A percentile compares a stretch with the other conserved stretches of the same genome.
phyloP scores from a whole-genome alignment of 2,888 invertebrate species.

The Suillia variegata region DNA sequence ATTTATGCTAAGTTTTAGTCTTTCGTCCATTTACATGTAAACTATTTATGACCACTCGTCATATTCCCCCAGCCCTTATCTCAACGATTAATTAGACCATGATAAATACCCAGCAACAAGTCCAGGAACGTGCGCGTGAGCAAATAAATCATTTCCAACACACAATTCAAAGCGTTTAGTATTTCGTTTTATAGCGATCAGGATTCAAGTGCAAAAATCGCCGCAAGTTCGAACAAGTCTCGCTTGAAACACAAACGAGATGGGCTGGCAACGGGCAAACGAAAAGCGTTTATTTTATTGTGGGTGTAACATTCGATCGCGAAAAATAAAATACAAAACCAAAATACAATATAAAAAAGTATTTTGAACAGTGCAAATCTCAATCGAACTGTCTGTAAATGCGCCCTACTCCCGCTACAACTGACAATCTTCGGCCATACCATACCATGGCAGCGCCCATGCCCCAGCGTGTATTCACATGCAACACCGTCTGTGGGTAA shows the following conservation, averaged over 20 bases:
- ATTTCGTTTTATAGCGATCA: conserved; percentile 38
- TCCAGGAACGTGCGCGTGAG: conserved; percentile 49
- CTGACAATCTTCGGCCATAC: no score
- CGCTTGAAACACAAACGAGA: conserved; percentile 19
- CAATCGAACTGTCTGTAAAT: conserved; percentile 22
- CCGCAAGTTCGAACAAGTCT: conserved; percentile 43
- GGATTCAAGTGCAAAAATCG: conserved; percentile 53
- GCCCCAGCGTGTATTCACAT: neutral
- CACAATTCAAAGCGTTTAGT: conserved; percentile 32
- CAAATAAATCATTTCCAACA: conserved; percentile 57
- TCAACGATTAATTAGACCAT: conserved; percentile 38
- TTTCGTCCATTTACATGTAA: no score
- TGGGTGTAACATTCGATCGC: conserved; percentile 55
- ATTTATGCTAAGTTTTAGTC: no score
- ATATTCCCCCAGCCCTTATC: conserved; percentile 24
- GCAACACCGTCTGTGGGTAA: conserved; percentile 7
- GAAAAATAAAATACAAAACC: conserved; percentile 17
- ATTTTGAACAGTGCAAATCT: conserved; percentile 17
- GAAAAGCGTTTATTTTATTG: conserved; percentile 53
- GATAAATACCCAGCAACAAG: conserved; percentile 34
- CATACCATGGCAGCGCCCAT: neutral
- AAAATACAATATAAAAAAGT: conserved; percentile 29
- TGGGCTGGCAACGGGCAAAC: neutral
- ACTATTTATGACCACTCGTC: conserved; percentile 22
- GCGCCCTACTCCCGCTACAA: neutral